These are phyloP conservation scores for Morone chrysops DNA, from an alignment of 2,113 vertebrate genomes.

Conservation along the genomic window DNA sequence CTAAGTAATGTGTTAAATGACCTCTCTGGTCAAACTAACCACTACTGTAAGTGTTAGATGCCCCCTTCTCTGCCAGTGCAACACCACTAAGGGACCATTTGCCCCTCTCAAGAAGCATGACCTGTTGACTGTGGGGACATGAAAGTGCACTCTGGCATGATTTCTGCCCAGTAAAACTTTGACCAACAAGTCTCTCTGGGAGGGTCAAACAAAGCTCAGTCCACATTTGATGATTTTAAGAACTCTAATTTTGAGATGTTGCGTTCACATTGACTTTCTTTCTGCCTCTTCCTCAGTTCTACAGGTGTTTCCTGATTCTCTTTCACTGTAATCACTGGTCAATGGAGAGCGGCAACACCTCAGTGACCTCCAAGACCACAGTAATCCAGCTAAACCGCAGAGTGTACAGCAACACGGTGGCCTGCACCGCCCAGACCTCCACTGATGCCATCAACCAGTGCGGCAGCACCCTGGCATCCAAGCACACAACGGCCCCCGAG, in stretches of 20 bases:
- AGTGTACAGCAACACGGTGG: constrained; percentile 75
- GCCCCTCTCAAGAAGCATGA: not conserved
- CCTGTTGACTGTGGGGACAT: constrained; percentile 14
- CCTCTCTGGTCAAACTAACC: constrained; percentile 26
- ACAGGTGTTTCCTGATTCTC: constrained; percentile 87
- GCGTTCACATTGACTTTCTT: not conserved
- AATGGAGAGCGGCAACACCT: constrained; percentile 64
- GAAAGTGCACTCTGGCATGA: constrained; percentile 41
- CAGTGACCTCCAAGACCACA: constrained; percentile 80
- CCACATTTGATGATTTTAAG: too few relatives aligned
- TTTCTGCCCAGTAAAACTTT: constrained; percentile 24
- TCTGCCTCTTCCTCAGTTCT: constrained; percentile 81
- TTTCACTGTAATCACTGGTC: constrained; percentile 80
- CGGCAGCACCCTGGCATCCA: constrained; percentile 35
- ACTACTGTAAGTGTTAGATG: not conserved
- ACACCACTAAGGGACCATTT: constrained; percentile 10
- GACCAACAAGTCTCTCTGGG: not conserved
- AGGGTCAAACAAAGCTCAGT: not conserved
- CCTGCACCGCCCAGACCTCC: constrained; percentile 70
- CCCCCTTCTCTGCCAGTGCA: not conserved
- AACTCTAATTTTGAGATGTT: not conserved
- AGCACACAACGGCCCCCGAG: constrained; percentile 37
- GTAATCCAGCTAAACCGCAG: constrained; percentile 81
- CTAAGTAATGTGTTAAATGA: constrained; percentile 16
- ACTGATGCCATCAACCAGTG: constrained; percentile 47